These are phyloP conservation scores for Calephelis nemesis DNA, from an alignment of 1,140 invertebrate genomes.

Conservation along the genomic window DNA sequence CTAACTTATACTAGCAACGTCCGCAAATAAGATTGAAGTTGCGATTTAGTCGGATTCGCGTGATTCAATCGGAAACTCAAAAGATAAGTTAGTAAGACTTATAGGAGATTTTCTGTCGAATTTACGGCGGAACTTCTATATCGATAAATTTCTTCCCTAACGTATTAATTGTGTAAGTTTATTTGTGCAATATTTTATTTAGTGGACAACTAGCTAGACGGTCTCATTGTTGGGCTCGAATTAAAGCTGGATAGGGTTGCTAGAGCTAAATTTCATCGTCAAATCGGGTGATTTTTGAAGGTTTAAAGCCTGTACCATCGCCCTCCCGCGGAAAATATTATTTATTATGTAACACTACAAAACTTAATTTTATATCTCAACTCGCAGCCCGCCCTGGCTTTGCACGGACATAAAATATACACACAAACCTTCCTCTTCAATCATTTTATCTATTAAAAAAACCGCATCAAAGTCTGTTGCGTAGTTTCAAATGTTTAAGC, in stretches of 20 bases:
- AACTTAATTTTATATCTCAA: no score
- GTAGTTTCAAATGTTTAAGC: no score
- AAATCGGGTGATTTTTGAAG: no score
- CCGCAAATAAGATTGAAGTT: slow-evolving; percentile 33
- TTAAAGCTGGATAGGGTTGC: neutral
- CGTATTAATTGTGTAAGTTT: slow-evolving; percentile 8
- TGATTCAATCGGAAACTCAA: slow-evolving; percentile 34
- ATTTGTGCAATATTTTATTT: slow-evolving; percentile 8
- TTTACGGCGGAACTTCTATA: slow-evolving; percentile 25
- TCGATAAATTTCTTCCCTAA: slow-evolving; percentile 10
- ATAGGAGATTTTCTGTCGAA: slow-evolving; percentile 33
- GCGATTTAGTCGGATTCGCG: slow-evolving; percentile 34
- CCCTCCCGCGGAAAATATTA: no score
- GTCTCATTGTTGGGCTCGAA: neutral
- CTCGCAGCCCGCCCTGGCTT: no score
- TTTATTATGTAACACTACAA: no score
- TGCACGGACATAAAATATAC: no score
- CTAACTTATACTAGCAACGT: slow-evolving; percentile 20
- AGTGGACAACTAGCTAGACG: neutral
- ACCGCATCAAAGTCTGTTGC: no score
- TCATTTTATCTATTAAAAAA: no score
- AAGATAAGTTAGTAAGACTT: slow-evolving; percentile 34
- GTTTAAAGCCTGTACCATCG: no score
- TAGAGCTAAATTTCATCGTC: neutral
- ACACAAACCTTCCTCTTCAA: no score